These are phyloP conservation scores for Cyprinodon variegatus DNA, from an alignment of 2,113 vertebrate genomes.

Conservation along the genomic window DNA sequence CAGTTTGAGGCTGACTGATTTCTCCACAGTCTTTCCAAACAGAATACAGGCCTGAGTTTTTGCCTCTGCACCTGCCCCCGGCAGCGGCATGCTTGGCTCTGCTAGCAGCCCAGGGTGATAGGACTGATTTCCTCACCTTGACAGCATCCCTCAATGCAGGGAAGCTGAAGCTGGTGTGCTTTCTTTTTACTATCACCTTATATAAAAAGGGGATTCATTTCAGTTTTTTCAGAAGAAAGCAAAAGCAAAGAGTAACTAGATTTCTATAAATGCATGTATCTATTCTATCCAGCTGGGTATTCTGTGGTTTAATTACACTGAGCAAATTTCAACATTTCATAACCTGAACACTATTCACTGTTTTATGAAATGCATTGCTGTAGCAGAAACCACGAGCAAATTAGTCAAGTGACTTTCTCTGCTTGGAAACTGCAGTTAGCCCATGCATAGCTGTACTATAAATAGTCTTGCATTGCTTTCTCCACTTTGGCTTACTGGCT, in stretches of 20 bases:
- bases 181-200: not conserved
- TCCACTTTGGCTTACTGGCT: slow-evolving; percentile 43
- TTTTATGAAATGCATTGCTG: not conserved
- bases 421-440: slow-evolving; percentile 49
- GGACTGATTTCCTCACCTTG: too few species aligned
- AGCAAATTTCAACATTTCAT: not conserved
- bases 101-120: too few species aligned
- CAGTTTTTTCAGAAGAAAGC: not conserved
- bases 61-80: too few species aligned
- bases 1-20: too few species aligned
- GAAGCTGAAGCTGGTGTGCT: not conserved
- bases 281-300: not conserved
- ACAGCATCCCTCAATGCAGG: too few species aligned
- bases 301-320: not conserved
- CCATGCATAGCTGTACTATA: slow-evolving; percentile 52
- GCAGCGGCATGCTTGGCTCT: too few species aligned
- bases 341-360: not conserved
- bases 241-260: not conserved
- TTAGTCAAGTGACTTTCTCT: slow-evolving; percentile 30
- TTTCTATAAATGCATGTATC: not conserved
- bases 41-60: too few species aligned
- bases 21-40: too few species aligned
- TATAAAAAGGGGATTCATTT: not conserved
- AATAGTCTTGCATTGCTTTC: slow-evolving; percentile 60
- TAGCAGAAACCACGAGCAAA: slow-evolving; percentile 2